A percentile compares a stretch with the other conserved stretches of the same genome.
Conservation (phyloP, 2,888 invertebrate species). For the Agrochola circellaris region DNA sequence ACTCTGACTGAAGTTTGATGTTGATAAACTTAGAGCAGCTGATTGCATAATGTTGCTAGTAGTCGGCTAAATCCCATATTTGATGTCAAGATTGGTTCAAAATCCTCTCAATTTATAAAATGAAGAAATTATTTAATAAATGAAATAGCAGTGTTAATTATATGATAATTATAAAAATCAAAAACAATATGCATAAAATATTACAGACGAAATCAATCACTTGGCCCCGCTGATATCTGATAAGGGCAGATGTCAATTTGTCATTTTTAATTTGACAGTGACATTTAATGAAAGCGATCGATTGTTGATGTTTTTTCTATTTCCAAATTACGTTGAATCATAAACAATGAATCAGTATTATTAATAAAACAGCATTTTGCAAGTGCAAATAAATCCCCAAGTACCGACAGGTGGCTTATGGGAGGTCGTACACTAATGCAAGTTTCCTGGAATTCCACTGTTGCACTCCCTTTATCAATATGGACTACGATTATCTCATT, state of each 20-base stretch:
- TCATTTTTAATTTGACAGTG: slow-evolving; percentile 39
- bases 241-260: not conserved
- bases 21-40: slow-evolving; percentile 36
- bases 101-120: not conserved
- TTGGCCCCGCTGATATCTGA: not conserved
- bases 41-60: slow-evolving; percentile 25
- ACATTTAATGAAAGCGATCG: slow-evolving; percentile 52
- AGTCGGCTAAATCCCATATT: not conserved
- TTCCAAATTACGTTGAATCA: not conserved
- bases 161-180: no score
- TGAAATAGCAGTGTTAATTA: no score
- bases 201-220: not conserved
- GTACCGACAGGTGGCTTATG: not conserved
- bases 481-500: slow-evolving; percentile 98
- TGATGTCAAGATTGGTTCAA: no score
- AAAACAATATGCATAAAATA: not conserved
- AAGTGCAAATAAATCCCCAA: not conserved
- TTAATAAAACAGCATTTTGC: slow-evolving; percentile 10
- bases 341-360: slow-evolving; percentile 28
- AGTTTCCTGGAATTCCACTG: slow-evolving; percentile 20
- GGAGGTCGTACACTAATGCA: slow-evolving; percentile 45
- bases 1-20: not conserved
- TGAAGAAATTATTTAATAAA: not conserved
- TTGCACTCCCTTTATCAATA: slow-evolving; percentile 72
- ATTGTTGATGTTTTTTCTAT: slow-evolving; percentile 58